These are phyloP conservation scores for Latrodectus geometricus DNA, from an alignment of 1,140 invertebrate species.

Conservation along the genomic window DNA sequence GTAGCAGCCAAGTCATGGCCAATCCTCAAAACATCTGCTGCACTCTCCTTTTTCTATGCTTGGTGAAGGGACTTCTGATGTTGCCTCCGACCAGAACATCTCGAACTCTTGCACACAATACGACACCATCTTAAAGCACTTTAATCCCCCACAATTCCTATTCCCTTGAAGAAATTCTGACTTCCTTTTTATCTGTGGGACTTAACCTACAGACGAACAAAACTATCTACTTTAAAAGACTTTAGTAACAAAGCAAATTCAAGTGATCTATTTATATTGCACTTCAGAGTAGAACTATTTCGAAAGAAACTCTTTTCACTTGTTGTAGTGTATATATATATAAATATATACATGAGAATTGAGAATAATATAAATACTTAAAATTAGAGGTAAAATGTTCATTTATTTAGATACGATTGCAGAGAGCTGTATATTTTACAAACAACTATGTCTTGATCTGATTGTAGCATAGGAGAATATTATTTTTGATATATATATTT, in stretches of 20 bases:
- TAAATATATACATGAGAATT: no score
- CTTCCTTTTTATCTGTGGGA: not conserved
- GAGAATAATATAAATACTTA: no score
- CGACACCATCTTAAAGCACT: slow-evolving; percentile 1
- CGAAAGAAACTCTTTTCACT: no score
- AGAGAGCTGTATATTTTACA: no score
- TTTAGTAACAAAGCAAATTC: not conserved
- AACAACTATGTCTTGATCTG: no score
- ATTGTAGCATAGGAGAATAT: no score
- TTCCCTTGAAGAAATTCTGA: not conserved
- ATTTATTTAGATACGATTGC: no score
- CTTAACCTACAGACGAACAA: not conserved
- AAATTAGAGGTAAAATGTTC: no score
- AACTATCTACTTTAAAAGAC: not conserved
- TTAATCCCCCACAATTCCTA: not conserved
- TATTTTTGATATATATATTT: no score
- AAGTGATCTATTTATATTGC: no score
- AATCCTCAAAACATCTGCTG: slow-evolving; percentile 24
- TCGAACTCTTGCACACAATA: slow-evolving; percentile 3
- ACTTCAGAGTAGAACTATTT: no score
- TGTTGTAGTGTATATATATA: no score
- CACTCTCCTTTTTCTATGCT: slow-evolving; percentile 46
- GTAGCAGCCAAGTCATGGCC: not conserved
- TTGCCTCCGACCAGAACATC: not conserved
- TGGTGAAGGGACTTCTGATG: slow-evolving; percentile 21